Percentiles rank a stretch among this genome's conserved stretches.
Evolutionary conservation across 1,140 invertebrate species (phyloP).

Genomic region (Protaetia brevitarsis): DNA sequence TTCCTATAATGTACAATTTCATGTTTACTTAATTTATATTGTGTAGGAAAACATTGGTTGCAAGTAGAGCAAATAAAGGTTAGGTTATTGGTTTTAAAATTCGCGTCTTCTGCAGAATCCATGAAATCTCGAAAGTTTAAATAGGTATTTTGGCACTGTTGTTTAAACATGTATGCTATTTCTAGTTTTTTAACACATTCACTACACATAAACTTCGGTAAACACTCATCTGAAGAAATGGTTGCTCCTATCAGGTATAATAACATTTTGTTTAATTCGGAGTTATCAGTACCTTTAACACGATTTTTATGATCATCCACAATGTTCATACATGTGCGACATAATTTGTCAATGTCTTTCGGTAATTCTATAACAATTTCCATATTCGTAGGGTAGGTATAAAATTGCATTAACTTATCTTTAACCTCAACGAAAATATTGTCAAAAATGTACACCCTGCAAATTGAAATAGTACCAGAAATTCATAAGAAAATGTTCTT

Average conservation of each 20-base stretch:
- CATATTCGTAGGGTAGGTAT: not conserved
- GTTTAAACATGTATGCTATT: constrained; percentile 17
- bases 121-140: constrained; percentile 14
- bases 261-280: constrained; percentile 14
- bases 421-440: not conserved
- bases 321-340: constrained; percentile 24
- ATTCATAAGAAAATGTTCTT: not conserved
- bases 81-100: not conserved
- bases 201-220: constrained; percentile 21
- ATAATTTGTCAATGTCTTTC: constrained; percentile 25
- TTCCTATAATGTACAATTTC: constrained; percentile 17
- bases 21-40: constrained; percentile 22
- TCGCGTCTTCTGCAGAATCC: not conserved
- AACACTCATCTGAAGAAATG: not conserved
- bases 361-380: constrained; percentile 24
- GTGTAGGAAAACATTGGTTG: not conserved
- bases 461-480: not conserved
- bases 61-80: constrained; percentile 15
- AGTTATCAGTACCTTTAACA: not conserved
- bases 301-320: not conserved
- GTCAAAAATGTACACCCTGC: not conserved
- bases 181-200: constrained; percentile 22
- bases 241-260: not conserved
- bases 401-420: not conserved
- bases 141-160: constrained; percentile 20